These are phyloP conservation scores for Agriotes lineatus DNA, from an alignment of 2,888 invertebrate species.

Conservation along the genomic window DNA sequence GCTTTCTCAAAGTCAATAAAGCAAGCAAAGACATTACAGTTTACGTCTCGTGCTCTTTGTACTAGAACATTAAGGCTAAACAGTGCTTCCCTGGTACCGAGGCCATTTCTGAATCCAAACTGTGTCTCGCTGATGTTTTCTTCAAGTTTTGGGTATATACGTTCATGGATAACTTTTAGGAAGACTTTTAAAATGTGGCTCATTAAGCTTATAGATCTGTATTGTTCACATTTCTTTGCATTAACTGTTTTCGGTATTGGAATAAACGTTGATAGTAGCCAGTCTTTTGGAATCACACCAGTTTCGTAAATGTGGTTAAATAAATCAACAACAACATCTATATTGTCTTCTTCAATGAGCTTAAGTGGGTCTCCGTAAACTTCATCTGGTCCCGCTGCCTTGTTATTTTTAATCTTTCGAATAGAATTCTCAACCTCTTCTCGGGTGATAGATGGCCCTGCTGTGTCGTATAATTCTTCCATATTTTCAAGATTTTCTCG, in stretches of 20 bases:
- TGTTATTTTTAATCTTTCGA: conserved; percentile 29
- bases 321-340: conserved; percentile 6
- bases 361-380: conserved; percentile 28
- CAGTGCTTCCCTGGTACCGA: conserved; percentile 20
- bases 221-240: no score
- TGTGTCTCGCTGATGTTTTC: conserved; percentile 15
- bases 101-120: conserved; percentile 23
- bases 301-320: conserved; percentile 36
- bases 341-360: conserved; percentile 20
- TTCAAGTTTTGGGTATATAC: conserved; percentile 19
- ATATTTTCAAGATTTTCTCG: background rate
- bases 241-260: conserved; percentile 13
- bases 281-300: conserved; percentile 22
- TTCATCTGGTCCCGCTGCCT: conserved; percentile 31
- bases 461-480: background rate
- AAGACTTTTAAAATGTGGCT: no score
- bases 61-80: conserved; percentile 17
- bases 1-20: conserved; percentile 13
- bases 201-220: no score
- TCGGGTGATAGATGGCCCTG: background rate
- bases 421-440: conserved; percentile 20
- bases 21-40: conserved; percentile 13
- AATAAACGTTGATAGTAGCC: conserved; percentile 22
- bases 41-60: conserved; percentile 17
- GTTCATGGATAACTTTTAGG: background rate